phyloP scores from a whole-genome alignment of 2,888 invertebrate species.

The Psylliodes chrysocephalus region DNA sequence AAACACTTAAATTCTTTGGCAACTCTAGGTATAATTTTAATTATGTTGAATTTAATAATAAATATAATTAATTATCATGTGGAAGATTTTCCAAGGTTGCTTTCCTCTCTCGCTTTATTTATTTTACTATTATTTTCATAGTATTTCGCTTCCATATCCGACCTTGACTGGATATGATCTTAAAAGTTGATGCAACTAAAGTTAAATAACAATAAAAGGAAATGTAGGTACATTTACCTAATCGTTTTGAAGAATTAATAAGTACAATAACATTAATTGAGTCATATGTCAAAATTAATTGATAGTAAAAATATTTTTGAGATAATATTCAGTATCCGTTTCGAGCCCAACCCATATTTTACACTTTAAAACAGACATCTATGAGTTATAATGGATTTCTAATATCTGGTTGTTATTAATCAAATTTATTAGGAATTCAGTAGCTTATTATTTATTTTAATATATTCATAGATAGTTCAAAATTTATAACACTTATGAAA shows the following conservation, averaged over 20 bases:
- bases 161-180: constrained; percentile 5
- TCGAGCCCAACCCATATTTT: neutral
- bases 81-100: constrained; percentile 8
- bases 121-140: neutral
- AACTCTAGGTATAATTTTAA: no score
- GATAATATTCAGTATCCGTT: neutral
- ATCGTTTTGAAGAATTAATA: neutral
- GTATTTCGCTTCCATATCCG: neutral
- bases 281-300: neutral
- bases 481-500: constrained; percentile 7
- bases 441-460: constrained; percentile 6
- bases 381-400: neutral
- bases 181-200: neutral
- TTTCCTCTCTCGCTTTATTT: constrained; percentile 1
- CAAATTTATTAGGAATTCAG: neutral
- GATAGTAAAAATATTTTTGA: neutral
- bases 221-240: neutral
- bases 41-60: no score
- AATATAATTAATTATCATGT: no score
- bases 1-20: no score
- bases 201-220: neutral
- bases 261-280: neutral
- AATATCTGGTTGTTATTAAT: no score
- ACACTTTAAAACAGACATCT: neutral
- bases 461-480: constrained; percentile 1